phyloP scores from a whole-genome alignment of 2,797 vertebrate species.

The Ctenochaetus hawaiiensis region DNA sequence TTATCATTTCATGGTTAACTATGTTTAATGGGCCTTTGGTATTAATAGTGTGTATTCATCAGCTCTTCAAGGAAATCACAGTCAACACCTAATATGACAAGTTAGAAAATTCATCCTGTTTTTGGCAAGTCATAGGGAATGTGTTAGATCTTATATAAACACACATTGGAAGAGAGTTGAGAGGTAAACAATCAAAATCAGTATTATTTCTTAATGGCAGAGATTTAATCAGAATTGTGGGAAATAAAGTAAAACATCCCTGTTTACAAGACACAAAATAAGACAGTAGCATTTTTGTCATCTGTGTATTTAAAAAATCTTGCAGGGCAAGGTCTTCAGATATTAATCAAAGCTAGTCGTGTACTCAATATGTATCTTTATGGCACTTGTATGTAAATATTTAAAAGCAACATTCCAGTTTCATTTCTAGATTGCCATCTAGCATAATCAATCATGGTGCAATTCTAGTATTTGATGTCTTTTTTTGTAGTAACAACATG shows the following conservation, averaged over 20 bases:
- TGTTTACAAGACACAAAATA: constrained; percentile 48
- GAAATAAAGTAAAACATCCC: constrained; percentile 35
- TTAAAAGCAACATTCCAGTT: constrained; percentile 74
- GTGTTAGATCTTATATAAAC: constrained; percentile 41
- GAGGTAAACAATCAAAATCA: constrained; percentile 64
- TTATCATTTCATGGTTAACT: constrained; percentile 43
- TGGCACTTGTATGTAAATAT: constrained; percentile 71
- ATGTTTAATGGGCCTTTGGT: constrained; percentile 43
- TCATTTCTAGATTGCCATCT: constrained; percentile 47
- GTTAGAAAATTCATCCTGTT: constrained; percentile 39
- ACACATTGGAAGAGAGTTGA: constrained; percentile 37
- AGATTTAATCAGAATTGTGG: constrained; percentile 56
- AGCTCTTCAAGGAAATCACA: constrained; percentile 24
- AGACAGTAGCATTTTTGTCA: constrained; percentile 49
- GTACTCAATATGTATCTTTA: constrained; percentile 53
- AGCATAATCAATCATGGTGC: constrained; percentile 35
- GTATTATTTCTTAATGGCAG: constrained; percentile 76
- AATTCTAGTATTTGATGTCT: constrained; percentile 41
- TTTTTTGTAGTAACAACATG: constrained; percentile 41
- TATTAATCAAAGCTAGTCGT: constrained; percentile 65
- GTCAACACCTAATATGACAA: constrained; percentile 30
- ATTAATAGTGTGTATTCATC: constrained; percentile 53
- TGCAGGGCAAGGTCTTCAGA: constrained; percentile 83
- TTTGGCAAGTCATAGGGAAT: constrained; percentile 38
- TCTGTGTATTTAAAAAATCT: constrained; percentile 75